phyloP scores from a whole-genome alignment of 1,140 invertebrate genomes.

The Drusus annulatus region DNA sequence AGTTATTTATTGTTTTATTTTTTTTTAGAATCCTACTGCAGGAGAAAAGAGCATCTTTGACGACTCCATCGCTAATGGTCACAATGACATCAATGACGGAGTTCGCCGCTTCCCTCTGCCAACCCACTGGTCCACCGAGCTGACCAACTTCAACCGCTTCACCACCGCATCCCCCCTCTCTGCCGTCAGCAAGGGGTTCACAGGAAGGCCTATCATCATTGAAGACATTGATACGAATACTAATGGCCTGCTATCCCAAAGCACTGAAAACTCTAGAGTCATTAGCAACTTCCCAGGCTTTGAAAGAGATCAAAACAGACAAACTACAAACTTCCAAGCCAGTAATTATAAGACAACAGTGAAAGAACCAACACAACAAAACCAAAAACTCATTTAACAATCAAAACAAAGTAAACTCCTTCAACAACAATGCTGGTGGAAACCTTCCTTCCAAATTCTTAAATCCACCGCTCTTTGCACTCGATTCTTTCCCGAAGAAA shows the following conservation, averaged over 20 bases:
- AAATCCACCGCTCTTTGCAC: conserved; percentile 32
- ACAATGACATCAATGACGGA: conserved; percentile 53
- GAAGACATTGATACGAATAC: not conserved
- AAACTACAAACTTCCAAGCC: not conserved
- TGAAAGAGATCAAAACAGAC: not conserved
- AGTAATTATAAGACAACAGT: not conserved
- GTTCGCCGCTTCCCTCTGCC: conserved; percentile 38
- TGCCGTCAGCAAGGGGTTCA: conserved; percentile 27
- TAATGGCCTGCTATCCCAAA: conserved; percentile 25
- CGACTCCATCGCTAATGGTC: conserved; percentile 50
- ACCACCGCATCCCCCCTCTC: conserved; percentile 44
- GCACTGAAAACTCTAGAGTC: conserved; percentile 29
- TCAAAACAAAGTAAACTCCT: not conserved
- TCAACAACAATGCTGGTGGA: not conserved
- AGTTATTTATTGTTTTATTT: not conserved
- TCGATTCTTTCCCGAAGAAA: too few species aligned
- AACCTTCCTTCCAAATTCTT: conserved; percentile 52
- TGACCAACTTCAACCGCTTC: conserved; percentile 33
- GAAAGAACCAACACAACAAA: not conserved
- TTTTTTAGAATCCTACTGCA: conserved; percentile 16
- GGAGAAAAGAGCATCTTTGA: conserved; percentile 35
- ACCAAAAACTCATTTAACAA: not conserved
- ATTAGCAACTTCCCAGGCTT: not conserved
- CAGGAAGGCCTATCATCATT: conserved; percentile 51
- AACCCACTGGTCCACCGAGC: conserved; percentile 57